phyloP scores from a whole-genome alignment of 2,888 invertebrate genomes.

The Tetragonula carbonaria region DNA sequence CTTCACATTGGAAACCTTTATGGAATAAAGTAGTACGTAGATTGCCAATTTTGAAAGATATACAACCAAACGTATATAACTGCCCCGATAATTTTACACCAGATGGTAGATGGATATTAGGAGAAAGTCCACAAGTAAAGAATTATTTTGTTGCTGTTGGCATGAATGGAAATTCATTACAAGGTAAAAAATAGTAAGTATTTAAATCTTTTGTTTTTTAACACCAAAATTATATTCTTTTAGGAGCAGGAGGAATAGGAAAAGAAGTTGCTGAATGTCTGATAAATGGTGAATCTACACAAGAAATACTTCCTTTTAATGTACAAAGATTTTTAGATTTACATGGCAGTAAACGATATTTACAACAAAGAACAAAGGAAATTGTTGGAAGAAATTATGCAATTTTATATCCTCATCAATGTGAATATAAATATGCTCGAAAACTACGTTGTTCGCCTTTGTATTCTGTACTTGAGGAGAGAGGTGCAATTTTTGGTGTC shows the following conservation, averaged over 20 bases:
- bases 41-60: conserved; percentile 86
- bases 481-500: conserved; percentile 89
- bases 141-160: conserved; percentile 91
- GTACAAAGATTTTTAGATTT: conserved; percentile 88
- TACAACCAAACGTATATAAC: conserved; percentile 86
- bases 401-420: conserved; percentile 86
- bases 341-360: conserved; percentile 87
- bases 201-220: background rate
- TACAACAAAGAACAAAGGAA: conserved; percentile 88
- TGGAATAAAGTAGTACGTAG: conserved; percentile 86
- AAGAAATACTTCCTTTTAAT: conserved; percentile 87
- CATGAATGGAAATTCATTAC: conserved; percentile 89
- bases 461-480: conserved; percentile 88
- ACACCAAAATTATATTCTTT: background rate
- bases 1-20: conserved; percentile 86
- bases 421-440: conserved; percentile 87
- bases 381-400: conserved; percentile 88
- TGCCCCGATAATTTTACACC: conserved; percentile 90
- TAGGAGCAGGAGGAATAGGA: conserved; percentile 89
- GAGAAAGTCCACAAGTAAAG: conserved; percentile 88
- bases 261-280: conserved; percentile 89
- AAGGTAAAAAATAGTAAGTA: conserved; percentile 76
- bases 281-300: conserved; percentile 87
- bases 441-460: conserved; percentile 88
- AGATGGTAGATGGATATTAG: conserved; percentile 89